Evolutionary conservation across 2,888 invertebrate genomes (phyloP).

Genomic region (Brachyptera risi): DNA sequence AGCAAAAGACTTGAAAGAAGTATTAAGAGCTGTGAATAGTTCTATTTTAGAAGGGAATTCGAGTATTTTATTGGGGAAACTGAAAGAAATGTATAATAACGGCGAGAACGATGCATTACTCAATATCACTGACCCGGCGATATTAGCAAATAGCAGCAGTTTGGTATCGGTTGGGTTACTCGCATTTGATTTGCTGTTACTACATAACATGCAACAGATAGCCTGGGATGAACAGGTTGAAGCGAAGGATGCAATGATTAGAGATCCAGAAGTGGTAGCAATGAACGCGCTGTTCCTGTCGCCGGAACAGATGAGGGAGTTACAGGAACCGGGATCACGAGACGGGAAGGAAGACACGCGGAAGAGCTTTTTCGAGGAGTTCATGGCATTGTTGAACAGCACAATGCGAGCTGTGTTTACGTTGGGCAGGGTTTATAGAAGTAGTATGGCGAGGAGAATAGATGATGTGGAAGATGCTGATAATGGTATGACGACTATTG

Average conservation of each 20-base stretch:
- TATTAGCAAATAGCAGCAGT: slow-evolving; percentile 48
- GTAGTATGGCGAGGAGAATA: slow-evolving; percentile 43
- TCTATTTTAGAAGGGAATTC: slow-evolving; percentile 51
- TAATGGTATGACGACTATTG: slow-evolving; percentile 49
- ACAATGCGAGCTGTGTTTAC: slow-evolving; percentile 54
- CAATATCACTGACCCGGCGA: slow-evolving; percentile 38
- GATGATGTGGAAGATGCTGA: slow-evolving; percentile 40
- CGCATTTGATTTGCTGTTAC: slow-evolving; percentile 53
- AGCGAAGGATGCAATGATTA: slow-evolving; percentile 47
- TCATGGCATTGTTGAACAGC: slow-evolving; percentile 52
- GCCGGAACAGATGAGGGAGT: slow-evolving; percentile 43
- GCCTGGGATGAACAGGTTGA: slow-evolving; percentile 55
- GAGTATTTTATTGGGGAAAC: slow-evolving; percentile 48
- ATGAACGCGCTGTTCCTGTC: slow-evolving; percentile 54
- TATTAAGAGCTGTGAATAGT: slow-evolving; percentile 51
- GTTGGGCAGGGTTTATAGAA: slow-evolving; percentile 54
- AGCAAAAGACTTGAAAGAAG: slow-evolving; percentile 35
- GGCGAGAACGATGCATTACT: slow-evolving; percentile 43
- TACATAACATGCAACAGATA: slow-evolving; percentile 55
- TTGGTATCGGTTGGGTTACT: slow-evolving; percentile 54
- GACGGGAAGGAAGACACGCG: slow-evolving; percentile 35
- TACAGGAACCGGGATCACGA: slow-evolving; percentile 13
- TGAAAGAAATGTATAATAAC: slow-evolving; percentile 52
- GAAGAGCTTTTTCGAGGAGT: slow-evolving; percentile 48
- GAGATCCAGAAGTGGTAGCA: slow-evolving; percentile 54